Conservation (phyloP, 2,113 vertebrate genomes). For the Rostratula benghalensis region DNA sequence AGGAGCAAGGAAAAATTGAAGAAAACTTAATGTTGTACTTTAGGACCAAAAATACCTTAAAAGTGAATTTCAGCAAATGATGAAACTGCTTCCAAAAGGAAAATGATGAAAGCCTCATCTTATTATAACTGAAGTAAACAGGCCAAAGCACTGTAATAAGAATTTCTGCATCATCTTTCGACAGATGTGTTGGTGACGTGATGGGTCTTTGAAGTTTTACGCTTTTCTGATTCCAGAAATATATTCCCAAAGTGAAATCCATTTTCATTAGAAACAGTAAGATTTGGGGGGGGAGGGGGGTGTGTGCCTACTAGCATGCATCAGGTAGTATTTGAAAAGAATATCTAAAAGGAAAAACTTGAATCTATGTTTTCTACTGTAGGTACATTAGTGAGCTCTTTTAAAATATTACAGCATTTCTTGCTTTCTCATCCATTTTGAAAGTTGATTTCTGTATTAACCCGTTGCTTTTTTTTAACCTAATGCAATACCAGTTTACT, state of each 20-base stretch:
- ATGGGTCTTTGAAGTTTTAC: slow-evolving; percentile 10
- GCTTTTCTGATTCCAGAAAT: slow-evolving; percentile 20
- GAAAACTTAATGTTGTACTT: background rate
- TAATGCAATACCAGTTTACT: background rate
- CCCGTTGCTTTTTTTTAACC: background rate
- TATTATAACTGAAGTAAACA: slow-evolving; percentile 31
- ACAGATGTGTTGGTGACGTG: background rate
- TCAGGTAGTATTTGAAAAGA: background rate
- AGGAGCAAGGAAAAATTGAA: background rate
- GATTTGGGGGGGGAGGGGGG: background rate
- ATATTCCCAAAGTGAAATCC: background rate
- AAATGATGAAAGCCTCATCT: slow-evolving; percentile 44
- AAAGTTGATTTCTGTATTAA: background rate
- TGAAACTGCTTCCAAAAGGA: background rate
- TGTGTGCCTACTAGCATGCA: accelerated
- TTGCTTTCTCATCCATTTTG: background rate
- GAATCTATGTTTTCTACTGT: background rate
- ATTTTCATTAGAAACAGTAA: background rate
- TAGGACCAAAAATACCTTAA: background rate
- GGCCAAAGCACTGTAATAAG: background rate
- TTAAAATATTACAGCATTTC: background rate
- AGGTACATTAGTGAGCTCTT: background rate
- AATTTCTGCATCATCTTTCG: slow-evolving; percentile 16
- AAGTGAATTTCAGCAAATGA: background rate
- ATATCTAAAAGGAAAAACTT: background rate